These are phyloP conservation scores for Aspidapion aeneum DNA, from an alignment of 2,888 invertebrate genomes.

Conservation along the genomic window DNA sequence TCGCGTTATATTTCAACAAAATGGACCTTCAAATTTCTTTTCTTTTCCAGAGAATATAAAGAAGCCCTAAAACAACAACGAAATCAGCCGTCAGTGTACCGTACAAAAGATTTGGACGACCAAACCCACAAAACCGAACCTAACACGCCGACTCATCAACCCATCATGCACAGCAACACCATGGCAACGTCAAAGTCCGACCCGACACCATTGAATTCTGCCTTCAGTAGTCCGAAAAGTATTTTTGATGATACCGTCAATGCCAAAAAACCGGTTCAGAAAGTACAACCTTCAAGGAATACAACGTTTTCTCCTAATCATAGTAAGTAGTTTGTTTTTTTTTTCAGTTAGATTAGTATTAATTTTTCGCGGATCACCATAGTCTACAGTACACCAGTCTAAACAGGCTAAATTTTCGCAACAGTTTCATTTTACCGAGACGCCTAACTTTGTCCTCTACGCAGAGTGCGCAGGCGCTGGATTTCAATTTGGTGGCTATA, in stretches of 20 bases:
- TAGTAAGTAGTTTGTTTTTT: slow-evolving; percentile 2
- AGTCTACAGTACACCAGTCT: too few relatives aligned
- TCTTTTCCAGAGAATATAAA: slow-evolving; percentile 75
- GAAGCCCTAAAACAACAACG: slow-evolving; percentile 85
- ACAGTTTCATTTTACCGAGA: too few relatives aligned
- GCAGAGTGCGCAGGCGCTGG: too few relatives aligned
- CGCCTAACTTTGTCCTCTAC: too few relatives aligned
- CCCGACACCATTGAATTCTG: slow-evolving; percentile 49
- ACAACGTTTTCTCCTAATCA: slow-evolving; percentile 37
- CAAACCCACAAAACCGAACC: slow-evolving; percentile 53
- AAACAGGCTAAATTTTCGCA: too few relatives aligned
- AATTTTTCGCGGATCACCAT: too few relatives aligned
- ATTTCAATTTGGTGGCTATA: too few relatives aligned
- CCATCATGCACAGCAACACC: slow-evolving; percentile 32
- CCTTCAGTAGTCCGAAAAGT: slow-evolving; percentile 54
- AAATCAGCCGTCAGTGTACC: slow-evolving; percentile 68
- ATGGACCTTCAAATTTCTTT: too few relatives aligned
- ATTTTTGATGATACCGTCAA: slow-evolving; percentile 52
- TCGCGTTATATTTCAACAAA: too few relatives aligned
- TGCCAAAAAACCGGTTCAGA: slow-evolving; percentile 65
- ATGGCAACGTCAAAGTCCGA: slow-evolving; percentile 49
- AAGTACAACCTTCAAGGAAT: slow-evolving; percentile 75
- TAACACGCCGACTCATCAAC: slow-evolving; percentile 51
- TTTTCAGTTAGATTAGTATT: too few relatives aligned
- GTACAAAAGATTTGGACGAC: slow-evolving; percentile 59